These are phyloP conservation scores for Burhinus oedicnemus DNA, from an alignment of 2,113 vertebrate species.

Conservation along the genomic window DNA sequence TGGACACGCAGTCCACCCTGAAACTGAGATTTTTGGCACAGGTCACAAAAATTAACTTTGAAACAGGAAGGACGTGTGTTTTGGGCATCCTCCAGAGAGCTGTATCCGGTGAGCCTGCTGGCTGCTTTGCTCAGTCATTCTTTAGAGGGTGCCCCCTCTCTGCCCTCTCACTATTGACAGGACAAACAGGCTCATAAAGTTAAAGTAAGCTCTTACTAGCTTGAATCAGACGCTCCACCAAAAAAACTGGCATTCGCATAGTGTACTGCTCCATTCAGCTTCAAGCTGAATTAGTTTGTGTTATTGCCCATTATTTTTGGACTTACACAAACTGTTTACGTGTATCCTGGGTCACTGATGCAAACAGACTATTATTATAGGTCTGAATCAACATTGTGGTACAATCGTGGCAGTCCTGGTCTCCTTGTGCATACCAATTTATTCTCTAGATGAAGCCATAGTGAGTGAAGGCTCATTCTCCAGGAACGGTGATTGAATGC, in stretches of 20 bases:
- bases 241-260: not conserved
- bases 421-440: not conserved
- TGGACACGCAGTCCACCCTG: fast-evolving
- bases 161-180: not conserved
- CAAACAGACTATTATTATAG: not conserved
- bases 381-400: not conserved
- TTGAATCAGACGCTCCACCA: not conserved
- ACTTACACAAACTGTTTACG: not conserved
- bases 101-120: fast-evolving
- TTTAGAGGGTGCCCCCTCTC: not conserved
- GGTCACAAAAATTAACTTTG: not conserved
- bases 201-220: not conserved
- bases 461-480: not conserved
- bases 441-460: not conserved
- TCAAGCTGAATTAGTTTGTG: not conserved
- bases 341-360: not conserved
- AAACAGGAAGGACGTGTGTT: not conserved
- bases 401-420: not conserved
- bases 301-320: not conserved
- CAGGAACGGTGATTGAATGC: not conserved
- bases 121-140: not conserved
- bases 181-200: not conserved
- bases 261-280: not conserved
- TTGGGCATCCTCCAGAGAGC: not conserved
- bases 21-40: not conserved